Evolutionary conservation across 2,113 vertebrate species (phyloP).

Genomic region (Nothocercus julius): DNA sequence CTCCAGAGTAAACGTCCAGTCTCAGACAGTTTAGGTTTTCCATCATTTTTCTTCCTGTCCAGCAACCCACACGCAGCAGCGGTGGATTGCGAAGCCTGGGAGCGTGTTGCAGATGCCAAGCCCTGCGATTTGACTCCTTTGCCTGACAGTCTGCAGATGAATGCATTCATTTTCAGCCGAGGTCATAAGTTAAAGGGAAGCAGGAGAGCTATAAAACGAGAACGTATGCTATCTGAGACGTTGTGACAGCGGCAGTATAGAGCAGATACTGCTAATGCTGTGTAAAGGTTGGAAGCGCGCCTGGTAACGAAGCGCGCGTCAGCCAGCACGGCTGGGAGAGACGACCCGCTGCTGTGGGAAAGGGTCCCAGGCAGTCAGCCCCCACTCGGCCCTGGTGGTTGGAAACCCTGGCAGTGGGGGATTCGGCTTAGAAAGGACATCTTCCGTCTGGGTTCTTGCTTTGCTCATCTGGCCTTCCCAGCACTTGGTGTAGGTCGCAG

Average conservation of each 20-base stretch:
- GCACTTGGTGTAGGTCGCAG: neutral
- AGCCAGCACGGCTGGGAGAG: neutral
- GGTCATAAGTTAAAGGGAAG: slow-evolving; percentile 58
- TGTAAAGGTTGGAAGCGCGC: slow-evolving; percentile 14
- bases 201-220: slow-evolving; percentile 54
- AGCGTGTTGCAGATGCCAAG: neutral
- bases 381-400: neutral
- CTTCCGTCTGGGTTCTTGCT: slow-evolving; percentile 32
- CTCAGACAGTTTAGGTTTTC: slow-evolving; percentile 19
- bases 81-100: neutral
- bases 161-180: slow-evolving; percentile 31
- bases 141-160: slow-evolving; percentile 26
- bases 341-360: neutral
- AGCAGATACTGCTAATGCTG: neutral
- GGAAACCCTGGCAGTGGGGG: slow-evolving; percentile 28
- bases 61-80: neutral
- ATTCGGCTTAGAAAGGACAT: slow-evolving; percentile 26
- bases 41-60: neutral
- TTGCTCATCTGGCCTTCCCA: neutral
- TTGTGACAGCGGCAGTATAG: slow-evolving; percentile 5
- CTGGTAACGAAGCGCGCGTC: neutral
- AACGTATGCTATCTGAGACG: neutral
- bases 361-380: neutral
- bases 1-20: slow-evolving; percentile 20
- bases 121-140: neutral